Conservation (phyloP, 2,797 vertebrate genomes). For the Remorina albescens region DNA sequence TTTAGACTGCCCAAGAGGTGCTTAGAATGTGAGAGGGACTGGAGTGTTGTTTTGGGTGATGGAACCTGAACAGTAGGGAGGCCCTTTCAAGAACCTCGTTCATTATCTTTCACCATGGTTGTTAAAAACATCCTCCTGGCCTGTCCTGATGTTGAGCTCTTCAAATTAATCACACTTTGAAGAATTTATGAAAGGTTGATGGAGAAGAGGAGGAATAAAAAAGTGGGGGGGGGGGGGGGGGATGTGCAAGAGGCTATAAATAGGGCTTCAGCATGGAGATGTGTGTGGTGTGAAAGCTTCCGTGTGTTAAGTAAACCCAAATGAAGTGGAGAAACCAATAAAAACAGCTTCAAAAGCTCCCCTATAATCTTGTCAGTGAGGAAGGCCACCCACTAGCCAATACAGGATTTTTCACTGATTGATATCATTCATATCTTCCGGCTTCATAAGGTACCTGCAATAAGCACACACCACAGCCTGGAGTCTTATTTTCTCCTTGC, state of each 20-base stretch:
- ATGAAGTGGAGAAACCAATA: conserved; percentile 82
- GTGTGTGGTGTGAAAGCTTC: conserved; percentile 66
- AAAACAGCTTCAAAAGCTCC: conserved; percentile 75
- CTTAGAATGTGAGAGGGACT: conserved; percentile 31
- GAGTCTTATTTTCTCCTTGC: conserved; percentile 70
- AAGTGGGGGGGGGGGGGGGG: too few relatives aligned
- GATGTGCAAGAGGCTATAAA: conserved; percentile 70
- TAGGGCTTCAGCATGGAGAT: conserved; percentile 63
- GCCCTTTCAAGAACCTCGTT: conserved; percentile 49
- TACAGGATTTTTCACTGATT: conserved; percentile 73
- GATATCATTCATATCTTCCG: conserved; percentile 77
- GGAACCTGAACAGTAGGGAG: conserved; percentile 30
- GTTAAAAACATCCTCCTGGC: conserved; percentile 52
- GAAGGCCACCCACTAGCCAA: conserved; percentile 70
- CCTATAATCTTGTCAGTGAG: conserved; percentile 83
- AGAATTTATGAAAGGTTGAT: conserved; percentile 64
- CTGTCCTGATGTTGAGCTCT: conserved; percentile 30
- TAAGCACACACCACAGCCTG: conserved; percentile 56
- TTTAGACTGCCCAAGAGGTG: conserved; percentile 43
- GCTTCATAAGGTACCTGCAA: conserved; percentile 47
- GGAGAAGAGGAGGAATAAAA: conserved; percentile 48
- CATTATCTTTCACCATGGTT: conserved; percentile 42
- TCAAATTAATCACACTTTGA: conserved; percentile 63
- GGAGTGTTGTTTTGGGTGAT: conserved; percentile 27
- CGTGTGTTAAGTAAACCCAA: conserved; percentile 83